Evolutionary conservation across 2,113 vertebrate species (phyloP).

Genomic region (Catharus fuscescens): DNA sequence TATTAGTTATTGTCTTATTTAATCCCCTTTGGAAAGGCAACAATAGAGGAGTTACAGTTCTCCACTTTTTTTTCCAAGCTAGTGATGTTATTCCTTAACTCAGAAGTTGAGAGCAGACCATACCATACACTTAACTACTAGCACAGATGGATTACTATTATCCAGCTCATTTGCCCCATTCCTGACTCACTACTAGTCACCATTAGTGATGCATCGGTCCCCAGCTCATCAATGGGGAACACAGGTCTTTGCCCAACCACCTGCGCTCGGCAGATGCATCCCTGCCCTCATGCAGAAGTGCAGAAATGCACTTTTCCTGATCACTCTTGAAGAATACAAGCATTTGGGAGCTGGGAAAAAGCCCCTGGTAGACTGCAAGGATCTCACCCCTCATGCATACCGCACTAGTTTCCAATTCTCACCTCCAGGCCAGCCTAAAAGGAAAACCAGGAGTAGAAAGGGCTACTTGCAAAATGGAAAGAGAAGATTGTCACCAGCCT

Average conservation of each 20-base stretch:
- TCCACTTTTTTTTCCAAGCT: not conserved
- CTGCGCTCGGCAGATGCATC: fast-evolving
- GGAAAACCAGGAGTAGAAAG: not conserved
- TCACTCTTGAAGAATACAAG: fast-evolving
- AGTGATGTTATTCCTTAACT: not conserved
- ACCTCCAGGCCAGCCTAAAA: not conserved
- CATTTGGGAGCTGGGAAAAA: fast-evolving
- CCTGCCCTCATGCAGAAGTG: not conserved
- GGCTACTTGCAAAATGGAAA: not conserved
- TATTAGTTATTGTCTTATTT: conserved; percentile 59
- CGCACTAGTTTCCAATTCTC: not conserved
- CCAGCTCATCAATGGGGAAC: not conserved
- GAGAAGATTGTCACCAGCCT: fast-evolving
- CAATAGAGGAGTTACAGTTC: conserved; percentile 27
- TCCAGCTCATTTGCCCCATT: not conserved
- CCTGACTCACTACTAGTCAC: not conserved
- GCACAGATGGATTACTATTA: not conserved
- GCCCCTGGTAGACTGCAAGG: not conserved
- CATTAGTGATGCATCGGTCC: not conserved
- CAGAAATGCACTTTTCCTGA: not conserved
- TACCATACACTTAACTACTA: not conserved
- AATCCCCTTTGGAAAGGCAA: conserved; percentile 52
- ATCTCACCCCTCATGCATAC: fast-evolving
- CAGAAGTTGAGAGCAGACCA: not conserved
- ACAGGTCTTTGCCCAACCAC: not conserved